These are phyloP conservation scores for Sebastes taczanowskii DNA, from an alignment of 2,797 vertebrate species.

Conservation along the genomic window DNA sequence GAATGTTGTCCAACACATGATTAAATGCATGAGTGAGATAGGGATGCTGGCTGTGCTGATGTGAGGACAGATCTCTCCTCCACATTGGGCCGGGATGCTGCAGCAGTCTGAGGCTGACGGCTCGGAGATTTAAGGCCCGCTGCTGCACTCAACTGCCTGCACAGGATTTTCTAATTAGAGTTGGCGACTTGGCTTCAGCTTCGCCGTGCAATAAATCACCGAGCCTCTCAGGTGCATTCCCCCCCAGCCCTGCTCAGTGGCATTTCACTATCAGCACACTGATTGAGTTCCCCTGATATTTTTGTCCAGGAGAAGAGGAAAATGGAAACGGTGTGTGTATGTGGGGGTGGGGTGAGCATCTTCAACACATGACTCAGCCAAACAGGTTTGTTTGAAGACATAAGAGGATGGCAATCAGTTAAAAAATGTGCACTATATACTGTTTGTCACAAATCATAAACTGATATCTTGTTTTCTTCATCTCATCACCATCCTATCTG, in stretches of 20 bases:
- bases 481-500: background rate
- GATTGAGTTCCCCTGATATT: conserved; percentile 78
- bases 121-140: conserved; percentile 75
- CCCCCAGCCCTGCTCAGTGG: conserved; percentile 64
- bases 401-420: background rate
- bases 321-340: conserved; percentile 7
- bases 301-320: conserved; percentile 37
- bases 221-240: conserved; percentile 81
- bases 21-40: background rate
- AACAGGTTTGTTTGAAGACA: background rate
- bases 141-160: conserved; percentile 80
- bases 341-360: background rate
- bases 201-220: conserved; percentile 83
- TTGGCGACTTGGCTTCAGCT: conserved; percentile 78
- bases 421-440: background rate
- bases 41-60: conserved; percentile 34
- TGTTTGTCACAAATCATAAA: background rate
- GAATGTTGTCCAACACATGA: background rate
- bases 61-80: conserved; percentile 10
- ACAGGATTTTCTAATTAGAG: conserved; percentile 87
- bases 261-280: conserved; percentile 79
- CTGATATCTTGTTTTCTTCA: background rate
- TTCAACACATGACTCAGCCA: background rate
- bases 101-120: conserved; percentile 68
- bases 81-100: conserved; percentile 52